Conservation (phyloP, 1,140 invertebrate species). For the Bombyx mandarina region DNA sequence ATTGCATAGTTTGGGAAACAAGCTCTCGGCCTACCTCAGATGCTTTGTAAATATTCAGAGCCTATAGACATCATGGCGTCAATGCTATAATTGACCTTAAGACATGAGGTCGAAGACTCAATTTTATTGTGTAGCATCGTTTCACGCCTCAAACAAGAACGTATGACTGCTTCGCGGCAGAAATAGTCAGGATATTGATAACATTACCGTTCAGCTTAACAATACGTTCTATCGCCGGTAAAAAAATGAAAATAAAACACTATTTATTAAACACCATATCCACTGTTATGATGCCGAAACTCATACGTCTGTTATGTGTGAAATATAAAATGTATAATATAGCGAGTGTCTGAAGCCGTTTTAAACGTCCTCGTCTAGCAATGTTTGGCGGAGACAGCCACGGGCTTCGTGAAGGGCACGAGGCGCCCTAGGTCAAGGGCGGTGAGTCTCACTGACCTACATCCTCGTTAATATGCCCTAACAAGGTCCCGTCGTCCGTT, state of each 20-base stretch:
- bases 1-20: too few species aligned
- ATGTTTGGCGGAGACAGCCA: slow-evolving; percentile 20
- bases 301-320: not conserved
- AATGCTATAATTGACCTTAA: too few species aligned
- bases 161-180: too few species aligned
- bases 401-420: slow-evolving; percentile 33
- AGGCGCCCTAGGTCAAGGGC: slow-evolving; percentile 54
- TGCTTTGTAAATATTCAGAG: too few species aligned
- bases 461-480: slow-evolving; percentile 41
- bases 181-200: too few species aligned
- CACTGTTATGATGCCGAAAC: not conserved
- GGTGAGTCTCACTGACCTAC: slow-evolving; percentile 48
- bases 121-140: too few species aligned
- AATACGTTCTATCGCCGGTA: too few species aligned
- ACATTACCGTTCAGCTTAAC: too few species aligned
- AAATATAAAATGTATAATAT: not conserved
- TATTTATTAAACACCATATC: not conserved
- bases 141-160: too few species aligned
- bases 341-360: slow-evolving; percentile 3
- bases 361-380: slow-evolving; percentile 22
- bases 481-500: slow-evolving; percentile 26
- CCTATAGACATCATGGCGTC: too few species aligned
- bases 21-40: too few species aligned
- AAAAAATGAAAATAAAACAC: not conserved
- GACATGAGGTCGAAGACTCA: too few species aligned